Evolutionary conservation across 2,797 vertebrate species (phyloP), one percentile per base, ranked within the genome.

Genomic region (Poecilia velifera): DNA sequence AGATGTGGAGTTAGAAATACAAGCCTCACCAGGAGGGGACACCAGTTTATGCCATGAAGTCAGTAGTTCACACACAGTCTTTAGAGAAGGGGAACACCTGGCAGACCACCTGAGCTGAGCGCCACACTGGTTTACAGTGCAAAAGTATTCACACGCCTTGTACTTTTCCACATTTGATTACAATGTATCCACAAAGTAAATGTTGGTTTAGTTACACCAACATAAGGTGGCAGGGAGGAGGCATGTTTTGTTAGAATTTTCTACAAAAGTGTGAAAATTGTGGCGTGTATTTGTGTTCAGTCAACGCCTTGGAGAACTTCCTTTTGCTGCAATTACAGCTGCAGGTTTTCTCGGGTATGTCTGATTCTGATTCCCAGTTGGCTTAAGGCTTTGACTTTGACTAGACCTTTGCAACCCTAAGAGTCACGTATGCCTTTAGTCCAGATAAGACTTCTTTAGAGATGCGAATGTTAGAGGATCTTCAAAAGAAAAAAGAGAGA

Each of bases 1-100:
- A 94, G 92, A 94, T 94, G 94, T 92, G 88, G 77, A 83, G 88
- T 85, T 82, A 87, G 86, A 92, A 93, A 92, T 84, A 84, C 84
- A 88, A 91, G 83, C 89, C 92, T 88, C 91, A 88, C 89, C 83
- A 82, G 90, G 91, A 79, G 88, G 85, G 85, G 64, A 79, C 88
- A 94, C 90, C 87, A 84, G 79, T 74, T 70, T 83, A 88, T 72
- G 73, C 87, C 83, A 75, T 92, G 88, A 90, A 92, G 92, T 89
- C 91, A 89, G 90, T 88, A 91, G 88, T 90, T 91, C 82, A 89
- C 81, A 81, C 80, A 88, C 81, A 87, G 78, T 91, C 91, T 87
- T 92, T 91, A 89, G 74, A 88, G 41, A 82, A 81, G 71, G 68
- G 59, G 62, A 86, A 86, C 90, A 93, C 92, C 92, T 93, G 91